Evolutionary conservation across 2,113 vertebrate species (phyloP).

Genomic region (Cettia cetti): DNA sequence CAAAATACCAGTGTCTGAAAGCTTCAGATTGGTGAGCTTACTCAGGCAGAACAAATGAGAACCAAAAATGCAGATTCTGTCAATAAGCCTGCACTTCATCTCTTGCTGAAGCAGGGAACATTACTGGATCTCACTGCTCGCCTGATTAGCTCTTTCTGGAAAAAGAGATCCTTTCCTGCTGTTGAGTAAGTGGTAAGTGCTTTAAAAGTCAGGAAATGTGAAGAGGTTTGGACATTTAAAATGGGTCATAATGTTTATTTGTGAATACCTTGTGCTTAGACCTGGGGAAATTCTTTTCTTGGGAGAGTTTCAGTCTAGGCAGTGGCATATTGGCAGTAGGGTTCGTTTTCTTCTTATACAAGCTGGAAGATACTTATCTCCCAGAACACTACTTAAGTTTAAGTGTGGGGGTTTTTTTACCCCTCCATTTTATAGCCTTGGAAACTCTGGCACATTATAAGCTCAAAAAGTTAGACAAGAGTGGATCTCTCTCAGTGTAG

Average conservation of each 20-base stretch:
- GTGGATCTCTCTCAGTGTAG: neutral
- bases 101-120: neutral
- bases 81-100: neutral
- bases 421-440: neutral
- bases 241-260: neutral
- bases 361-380: neutral
- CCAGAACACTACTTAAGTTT: neutral
- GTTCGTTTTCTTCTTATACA: neutral
- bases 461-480: neutral
- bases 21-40: neutral
- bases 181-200: neutral
- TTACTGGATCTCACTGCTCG: neutral
- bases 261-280: neutral
- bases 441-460: neutral
- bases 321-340: neutral
- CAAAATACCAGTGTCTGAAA: neutral
- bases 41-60: neutral
- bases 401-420: neutral
- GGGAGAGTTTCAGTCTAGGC: neutral
- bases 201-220: neutral
- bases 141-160: neutral
- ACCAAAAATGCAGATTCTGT: slow-evolving; percentile 30
- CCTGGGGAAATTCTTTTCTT: neutral
- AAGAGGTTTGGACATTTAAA: neutral
- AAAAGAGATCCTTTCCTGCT: neutral